Base-by-base conservation (phyloP, 2,113 vertebrate species). In the Megaleporinus macrocephalus region DNA sequence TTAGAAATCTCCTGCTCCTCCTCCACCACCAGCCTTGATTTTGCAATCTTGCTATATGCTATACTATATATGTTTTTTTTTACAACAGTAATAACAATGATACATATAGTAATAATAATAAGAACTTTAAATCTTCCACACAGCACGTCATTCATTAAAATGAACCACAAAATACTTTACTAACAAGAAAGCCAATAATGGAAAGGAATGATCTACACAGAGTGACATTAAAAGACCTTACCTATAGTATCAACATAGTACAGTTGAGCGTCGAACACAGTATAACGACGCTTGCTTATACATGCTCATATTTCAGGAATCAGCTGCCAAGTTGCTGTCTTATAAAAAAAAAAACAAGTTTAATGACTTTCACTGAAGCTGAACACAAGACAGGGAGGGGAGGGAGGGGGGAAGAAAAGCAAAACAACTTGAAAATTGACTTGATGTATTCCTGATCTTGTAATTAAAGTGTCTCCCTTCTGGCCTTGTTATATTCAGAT, bases 401-500 rank as follows among this genome's bases (percentile, higher is more conserved):
- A 4, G 12, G 11, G 33, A 7, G 18, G 1, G 18, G n/a, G 29
- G 12, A 36, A 7, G 5, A 51, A 61, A 22, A 22, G 27, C 47
- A 51, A 79, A 74, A 69, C 24, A 81, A 51, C 18, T n/a, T 63
- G 22, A 36, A 73, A 80, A 80, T 61, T 49, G 77, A 79, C 73
- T 83, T 44, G 68, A 84, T 72, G 75, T 59, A 73, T 79, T 84
- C 77, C 63, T 77, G 70, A 79, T 82, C 72, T 73, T 26, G 73
- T 73, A 87, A 86, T 86, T 79, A 86, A 86, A 59, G 44, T 72
- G 62, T 80, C 73, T 79, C 10, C 72, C 72, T 76, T 84, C 68
- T 63, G 73, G 80, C 62, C 69, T 80, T 66, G 36, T 79, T 82
- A 79, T 61, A 53, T 63, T 27, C 12, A 36, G 49, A 79, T 49